Evolutionary conservation across 37 sponge, comb jelly and placozoan genomes (phyloP).

Genomic region (Corticium candelabrum): DNA sequence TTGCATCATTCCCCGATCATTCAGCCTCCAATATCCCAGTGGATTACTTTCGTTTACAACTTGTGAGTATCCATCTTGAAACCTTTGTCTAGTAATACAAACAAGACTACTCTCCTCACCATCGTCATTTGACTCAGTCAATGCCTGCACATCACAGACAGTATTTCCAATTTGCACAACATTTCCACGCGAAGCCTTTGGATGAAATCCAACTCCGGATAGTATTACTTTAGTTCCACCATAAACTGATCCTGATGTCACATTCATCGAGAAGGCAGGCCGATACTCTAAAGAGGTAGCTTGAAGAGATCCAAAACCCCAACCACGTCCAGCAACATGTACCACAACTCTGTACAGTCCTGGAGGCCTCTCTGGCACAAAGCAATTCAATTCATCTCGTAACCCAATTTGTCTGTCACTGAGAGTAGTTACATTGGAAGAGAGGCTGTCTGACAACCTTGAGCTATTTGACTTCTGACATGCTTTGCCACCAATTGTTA

Average conservation of each 20-base stretch:
- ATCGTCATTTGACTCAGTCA: background rate
- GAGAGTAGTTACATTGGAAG: background rate
- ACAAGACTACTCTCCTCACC: constrained; percentile 2
- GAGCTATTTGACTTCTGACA: background rate
- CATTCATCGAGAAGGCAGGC: background rate
- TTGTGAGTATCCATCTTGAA: constrained; percentile 66
- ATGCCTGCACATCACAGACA: constrained; percentile 34
- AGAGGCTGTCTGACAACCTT: too few species aligned
- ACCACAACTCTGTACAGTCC: constrained; percentile 40
- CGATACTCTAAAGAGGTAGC: constrained; percentile 19
- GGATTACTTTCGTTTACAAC: constrained; percentile 13
- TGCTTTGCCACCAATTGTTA: background rate
- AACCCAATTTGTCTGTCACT: too few species aligned
- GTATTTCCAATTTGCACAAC: constrained; percentile 62
- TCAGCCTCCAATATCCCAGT: constrained; percentile 55
- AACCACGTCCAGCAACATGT: constrained; percentile 55
- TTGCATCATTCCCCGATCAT: constrained; percentile 10
- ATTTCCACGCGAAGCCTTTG: constrained; percentile 15
- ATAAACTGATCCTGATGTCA: constrained; percentile 34
- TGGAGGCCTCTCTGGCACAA: constrained; percentile 18
- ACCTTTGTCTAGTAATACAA: constrained; percentile 36
- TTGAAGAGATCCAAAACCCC: constrained; percentile 27
- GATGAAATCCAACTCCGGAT: constrained; percentile 26
- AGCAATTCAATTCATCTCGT: constrained; percentile 21
- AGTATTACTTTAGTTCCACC: constrained; percentile 44